phyloP scores from a whole-genome alignment of 1,140 invertebrate species.

The Druon quercuslanigerum region DNA sequence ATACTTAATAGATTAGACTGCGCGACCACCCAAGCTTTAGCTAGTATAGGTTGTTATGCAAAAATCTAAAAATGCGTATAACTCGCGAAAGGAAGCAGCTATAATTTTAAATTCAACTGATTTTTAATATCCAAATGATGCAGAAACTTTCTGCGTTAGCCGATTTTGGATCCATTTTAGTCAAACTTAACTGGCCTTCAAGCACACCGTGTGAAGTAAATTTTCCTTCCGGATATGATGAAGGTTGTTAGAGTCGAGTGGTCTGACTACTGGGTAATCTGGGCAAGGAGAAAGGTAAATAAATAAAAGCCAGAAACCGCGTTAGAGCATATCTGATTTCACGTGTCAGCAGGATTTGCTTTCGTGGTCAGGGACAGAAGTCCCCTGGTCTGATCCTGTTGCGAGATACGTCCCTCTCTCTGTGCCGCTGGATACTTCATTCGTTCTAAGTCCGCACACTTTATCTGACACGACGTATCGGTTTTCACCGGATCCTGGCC shows the following conservation, averaged over 20 bases:
- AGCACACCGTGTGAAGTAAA: too few species aligned
- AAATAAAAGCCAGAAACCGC: neutral
- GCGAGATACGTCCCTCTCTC: neutral
- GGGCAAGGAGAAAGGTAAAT: neutral
- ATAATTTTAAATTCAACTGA: too few species aligned
- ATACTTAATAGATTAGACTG: too few species aligned
- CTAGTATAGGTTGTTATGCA: too few species aligned
- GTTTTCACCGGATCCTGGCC: constrained; percentile 2
- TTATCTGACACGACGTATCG: constrained; percentile 12
- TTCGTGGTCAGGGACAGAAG: neutral
- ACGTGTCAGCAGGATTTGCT: constrained; percentile 6
- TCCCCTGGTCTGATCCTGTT: neutral
- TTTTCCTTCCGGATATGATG: neutral
- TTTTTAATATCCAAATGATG: too few species aligned
- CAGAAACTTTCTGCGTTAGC: too few species aligned
- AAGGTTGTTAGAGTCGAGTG: neutral
- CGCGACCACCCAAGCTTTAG: too few species aligned
- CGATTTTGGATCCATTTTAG: too few species aligned
- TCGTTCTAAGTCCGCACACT: neutral
- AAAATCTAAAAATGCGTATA: too few species aligned
- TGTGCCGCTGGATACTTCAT: neutral
- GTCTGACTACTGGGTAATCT: neutral
- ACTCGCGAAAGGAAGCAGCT: too few species aligned
- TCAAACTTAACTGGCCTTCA: too few species aligned
- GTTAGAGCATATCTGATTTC: neutral